Percentiles rank a stretch among this genome's conserved stretches.
Conservation (phyloP, 2,888 invertebrate genomes). For the Drosophila imparisetae region DNA sequence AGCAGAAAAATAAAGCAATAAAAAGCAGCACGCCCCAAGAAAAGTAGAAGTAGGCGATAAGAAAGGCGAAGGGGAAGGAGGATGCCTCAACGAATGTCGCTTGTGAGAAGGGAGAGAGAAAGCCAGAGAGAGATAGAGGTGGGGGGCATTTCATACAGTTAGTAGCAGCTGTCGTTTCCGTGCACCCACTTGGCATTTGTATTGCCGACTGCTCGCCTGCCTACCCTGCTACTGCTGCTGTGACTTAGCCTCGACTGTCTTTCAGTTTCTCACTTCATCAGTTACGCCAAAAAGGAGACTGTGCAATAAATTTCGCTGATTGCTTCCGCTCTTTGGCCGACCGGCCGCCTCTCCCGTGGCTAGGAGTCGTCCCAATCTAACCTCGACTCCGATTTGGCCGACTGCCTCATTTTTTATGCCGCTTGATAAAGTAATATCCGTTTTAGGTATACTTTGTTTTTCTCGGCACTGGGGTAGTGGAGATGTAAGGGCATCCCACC, state of each 20-base stretch:
- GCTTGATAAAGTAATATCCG: conserved; percentile 80
- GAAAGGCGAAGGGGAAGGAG: conserved; percentile 7
- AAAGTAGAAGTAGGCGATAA: conserved; percentile 37
- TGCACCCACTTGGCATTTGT: conserved; percentile 48
- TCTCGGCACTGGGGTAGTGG: not conserved
- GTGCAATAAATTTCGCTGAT: conserved; percentile 80
- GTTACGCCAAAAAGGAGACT: conserved; percentile 79
- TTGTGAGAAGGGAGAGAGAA: not conserved
- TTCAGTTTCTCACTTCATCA: conserved; percentile 80
- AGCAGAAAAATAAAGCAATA: conserved; percentile 77
- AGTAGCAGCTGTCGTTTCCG: conserved; percentile 70
- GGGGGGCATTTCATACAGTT: conserved; percentile 43
- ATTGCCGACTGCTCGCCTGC: conserved; percentile 56
- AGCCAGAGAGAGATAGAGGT: not conserved
- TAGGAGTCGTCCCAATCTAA: conserved; percentile 34
- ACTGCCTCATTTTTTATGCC: conserved; percentile 78
- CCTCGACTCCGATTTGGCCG: conserved; percentile 59
- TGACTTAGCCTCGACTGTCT: conserved; percentile 76
- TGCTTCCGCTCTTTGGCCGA: conserved; percentile 67
- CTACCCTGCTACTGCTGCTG: conserved; percentile 37
- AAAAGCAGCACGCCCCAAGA: conserved; percentile 76
- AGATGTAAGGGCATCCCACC: not conserved
- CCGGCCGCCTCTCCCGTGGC: conserved; percentile 12
- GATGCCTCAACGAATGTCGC: conserved; percentile 15
- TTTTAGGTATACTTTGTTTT: conserved; percentile 68